phyloP scores from a whole-genome alignment of 1,140 invertebrate genomes.

The Brachionus rotundiformis region DNA sequence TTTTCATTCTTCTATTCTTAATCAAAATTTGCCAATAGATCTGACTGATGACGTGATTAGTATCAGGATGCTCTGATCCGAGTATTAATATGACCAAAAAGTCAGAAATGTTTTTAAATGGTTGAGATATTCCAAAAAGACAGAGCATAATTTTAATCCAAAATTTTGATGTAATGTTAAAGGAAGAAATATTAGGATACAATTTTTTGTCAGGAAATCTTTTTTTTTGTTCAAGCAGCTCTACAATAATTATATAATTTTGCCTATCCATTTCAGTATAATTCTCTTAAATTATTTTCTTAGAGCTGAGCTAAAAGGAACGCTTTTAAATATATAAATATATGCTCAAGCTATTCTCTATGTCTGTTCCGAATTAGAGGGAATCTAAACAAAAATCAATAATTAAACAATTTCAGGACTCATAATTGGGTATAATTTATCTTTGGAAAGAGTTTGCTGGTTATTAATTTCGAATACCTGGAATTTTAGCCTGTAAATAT shows the following conservation, averaged over 20 bases:
- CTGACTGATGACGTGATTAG: background rate
- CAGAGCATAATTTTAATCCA: background rate
- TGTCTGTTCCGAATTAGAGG: background rate
- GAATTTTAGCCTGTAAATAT: too few species aligned
- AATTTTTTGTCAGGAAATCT: too few species aligned
- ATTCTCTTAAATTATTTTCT: background rate
- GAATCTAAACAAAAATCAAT: slow-evolving; percentile 2
- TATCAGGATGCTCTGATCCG: background rate
- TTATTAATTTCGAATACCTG: background rate
- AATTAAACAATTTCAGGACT: slow-evolving; percentile 19
- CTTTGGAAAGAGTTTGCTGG: background rate
- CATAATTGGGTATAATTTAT: slow-evolving; percentile 20
- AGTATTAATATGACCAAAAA: background rate
- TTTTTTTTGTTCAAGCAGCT: background rate
- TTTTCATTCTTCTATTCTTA: too few species aligned
- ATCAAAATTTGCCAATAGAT: too few species aligned
- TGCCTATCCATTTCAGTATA: background rate
- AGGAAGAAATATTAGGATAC: too few species aligned
- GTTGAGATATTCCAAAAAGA: background rate
- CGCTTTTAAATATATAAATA: background rate
- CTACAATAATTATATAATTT: background rate
- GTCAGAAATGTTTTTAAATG: background rate
- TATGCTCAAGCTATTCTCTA: background rate
- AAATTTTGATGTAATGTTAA: too few species aligned
- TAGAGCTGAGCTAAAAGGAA: background rate